phyloP scores from a whole-genome alignment of 2,888 invertebrate species.

The Litoditis marina region DNA sequence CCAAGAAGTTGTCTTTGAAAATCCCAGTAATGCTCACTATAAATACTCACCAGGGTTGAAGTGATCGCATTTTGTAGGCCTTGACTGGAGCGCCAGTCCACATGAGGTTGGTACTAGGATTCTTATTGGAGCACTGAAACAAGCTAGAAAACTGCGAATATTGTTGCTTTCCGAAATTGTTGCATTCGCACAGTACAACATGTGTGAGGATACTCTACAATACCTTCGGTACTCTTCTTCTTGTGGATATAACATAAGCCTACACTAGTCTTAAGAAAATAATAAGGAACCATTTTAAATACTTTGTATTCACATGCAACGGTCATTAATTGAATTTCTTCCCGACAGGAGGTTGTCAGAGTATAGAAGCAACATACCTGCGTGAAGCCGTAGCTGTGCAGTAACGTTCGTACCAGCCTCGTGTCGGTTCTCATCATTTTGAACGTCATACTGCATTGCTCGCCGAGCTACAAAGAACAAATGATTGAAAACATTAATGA shows the following conservation, averaged over 20 bases:
- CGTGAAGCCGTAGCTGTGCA: constrained; percentile 55
- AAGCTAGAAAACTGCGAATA: no score
- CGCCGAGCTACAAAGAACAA: constrained; percentile 26
- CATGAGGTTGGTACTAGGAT: constrained; percentile 77
- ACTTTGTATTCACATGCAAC: no score
- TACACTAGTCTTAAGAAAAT: no score
- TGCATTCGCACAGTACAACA: no score
- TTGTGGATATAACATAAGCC: no score
- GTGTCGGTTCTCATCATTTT: constrained; percentile 65
- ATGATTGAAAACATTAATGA: not conserved
- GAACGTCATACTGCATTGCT: constrained; percentile 57
- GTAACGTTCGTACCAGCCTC: constrained; percentile 62
- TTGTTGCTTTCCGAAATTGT: no score
- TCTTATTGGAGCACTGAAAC: constrained; percentile 71
- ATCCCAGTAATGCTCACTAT: not conserved
- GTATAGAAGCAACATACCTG: constrained; percentile 28
- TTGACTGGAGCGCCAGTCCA: constrained; percentile 92
- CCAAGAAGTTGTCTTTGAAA: no score
- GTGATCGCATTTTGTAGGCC: constrained; percentile 65
- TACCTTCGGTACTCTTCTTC: no score
- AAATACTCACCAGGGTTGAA: constrained; percentile 32
- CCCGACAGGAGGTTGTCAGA: no score
- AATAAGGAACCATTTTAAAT: no score
- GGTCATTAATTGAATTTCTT: not conserved
- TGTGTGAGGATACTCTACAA: no score